phyloP scores from a whole-genome alignment of 2,797 vertebrate species.

The Sparidentex hasta region DNA sequence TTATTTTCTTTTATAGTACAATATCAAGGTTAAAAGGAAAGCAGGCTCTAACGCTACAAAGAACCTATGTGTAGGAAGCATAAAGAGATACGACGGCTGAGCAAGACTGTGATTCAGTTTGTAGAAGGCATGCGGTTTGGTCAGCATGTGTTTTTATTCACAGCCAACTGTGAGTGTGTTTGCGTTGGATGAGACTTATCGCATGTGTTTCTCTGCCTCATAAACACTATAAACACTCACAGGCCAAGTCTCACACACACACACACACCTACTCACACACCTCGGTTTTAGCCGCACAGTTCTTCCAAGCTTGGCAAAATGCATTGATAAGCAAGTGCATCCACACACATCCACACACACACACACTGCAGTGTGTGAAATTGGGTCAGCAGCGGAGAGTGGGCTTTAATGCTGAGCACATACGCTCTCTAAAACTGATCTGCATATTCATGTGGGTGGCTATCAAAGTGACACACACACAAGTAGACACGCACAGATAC shows the following conservation, averaged over 20 bases:
- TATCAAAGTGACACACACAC: constrained; percentile 81
- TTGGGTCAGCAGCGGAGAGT: constrained; percentile 85
- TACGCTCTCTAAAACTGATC: constrained; percentile 84
- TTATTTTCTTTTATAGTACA: neutral
- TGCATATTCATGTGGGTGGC: constrained; percentile 87
- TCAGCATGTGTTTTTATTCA: constrained; percentile 49
- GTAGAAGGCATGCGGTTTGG: constrained; percentile 39
- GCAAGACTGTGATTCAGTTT: constrained; percentile 26
- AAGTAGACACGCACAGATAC: constrained; percentile 55
- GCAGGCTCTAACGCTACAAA: neutral
- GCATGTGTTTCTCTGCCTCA: constrained; percentile 48
- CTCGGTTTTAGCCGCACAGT: constrained; percentile 56
- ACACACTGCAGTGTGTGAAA: constrained; percentile 81
- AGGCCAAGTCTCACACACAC: constrained; percentile 41
- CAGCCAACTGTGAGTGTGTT: constrained; percentile 42
- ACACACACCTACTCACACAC: constrained; percentile 50
- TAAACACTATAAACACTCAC: constrained; percentile 53
- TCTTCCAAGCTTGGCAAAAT: constrained; percentile 73
- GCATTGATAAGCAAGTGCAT: constrained; percentile 78
- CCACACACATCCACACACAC: constrained; percentile 36
- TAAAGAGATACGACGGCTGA: constrained; percentile 15
- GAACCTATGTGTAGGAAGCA: constrained; percentile 1
- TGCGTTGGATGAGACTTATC: constrained; percentile 52
- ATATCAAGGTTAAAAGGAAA: neutral
- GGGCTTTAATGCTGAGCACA: constrained; percentile 86